Base-by-base conservation (phyloP, 1,140 invertebrate species). In the Stegodyphus dumicola region DNA sequence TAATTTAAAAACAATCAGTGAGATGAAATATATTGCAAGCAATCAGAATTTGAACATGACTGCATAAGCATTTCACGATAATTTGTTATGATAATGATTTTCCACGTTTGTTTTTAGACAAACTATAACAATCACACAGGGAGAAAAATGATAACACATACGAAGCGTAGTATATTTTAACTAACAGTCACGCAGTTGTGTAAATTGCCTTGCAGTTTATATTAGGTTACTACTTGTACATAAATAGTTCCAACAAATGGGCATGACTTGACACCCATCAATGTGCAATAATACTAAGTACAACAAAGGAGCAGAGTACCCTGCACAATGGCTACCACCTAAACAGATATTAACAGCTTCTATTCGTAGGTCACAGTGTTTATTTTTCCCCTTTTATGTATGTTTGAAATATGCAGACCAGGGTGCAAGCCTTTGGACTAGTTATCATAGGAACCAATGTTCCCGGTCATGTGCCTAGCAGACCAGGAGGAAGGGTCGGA, bases 401-500 rank as follows among this genome's bases (percentile, higher is more conserved):
- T 85, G 18, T 86, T 73, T 64, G 83, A 86, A 86, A 66, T 56
- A 85, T 85, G 81, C 74, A 70, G 75, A 77, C 52, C 84, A 71
- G 75, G 84, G 84, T 77, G 75, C 69, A 77, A 86, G 84, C 76
- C 76, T 86, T 85, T 78, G 75, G 84, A 86, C 84, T 86, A 86
- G 84, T 86, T 86, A 86, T 86, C 67, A 86, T 86, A 86, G 84
- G 84, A 86, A 86, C 84, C 84, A 86, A 86, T 86, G 54, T 64
- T 78, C 76, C 75, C 56, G 84, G 74, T 86, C 75, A 66, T 53
- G 54, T 74, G 49, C 70, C 73, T 85, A 49, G 48, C 15, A 64
- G 75, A 86, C 75, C 84, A 78, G 76, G 84, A 78, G 67, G 84
- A 52, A 78, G 74, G 81, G 71, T 75, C 17, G 73, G 56, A 66